Evolutionary conservation across 2,888 invertebrate species (phyloP).

Genomic region (Eupeodes luniger): DNA sequence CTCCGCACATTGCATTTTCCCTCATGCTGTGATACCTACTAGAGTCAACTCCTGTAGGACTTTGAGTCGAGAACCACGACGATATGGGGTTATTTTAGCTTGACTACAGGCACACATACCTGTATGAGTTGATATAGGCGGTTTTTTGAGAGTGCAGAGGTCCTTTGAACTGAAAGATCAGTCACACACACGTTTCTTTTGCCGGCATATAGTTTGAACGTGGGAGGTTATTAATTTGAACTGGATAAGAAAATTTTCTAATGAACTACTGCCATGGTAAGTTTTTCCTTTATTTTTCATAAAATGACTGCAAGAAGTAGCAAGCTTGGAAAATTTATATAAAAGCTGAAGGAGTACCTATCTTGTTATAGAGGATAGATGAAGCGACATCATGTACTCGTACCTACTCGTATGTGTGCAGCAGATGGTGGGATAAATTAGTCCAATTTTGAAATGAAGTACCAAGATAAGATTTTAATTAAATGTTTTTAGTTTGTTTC

Average conservation of each 20-base stretch:
- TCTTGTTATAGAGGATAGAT: constrained; percentile 40
- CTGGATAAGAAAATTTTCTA: constrained; percentile 70
- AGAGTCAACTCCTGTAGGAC: not conserved
- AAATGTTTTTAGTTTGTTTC: constrained; percentile 41
- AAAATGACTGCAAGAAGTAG: constrained; percentile 54
- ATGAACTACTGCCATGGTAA: constrained; percentile 63
- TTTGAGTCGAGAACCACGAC: not conserved
- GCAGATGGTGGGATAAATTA: constrained; percentile 47
- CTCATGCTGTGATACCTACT: constrained; percentile 1
- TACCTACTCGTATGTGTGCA: constrained; percentile 6
- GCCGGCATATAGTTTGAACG: constrained; percentile 25
- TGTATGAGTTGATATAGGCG: constrained; percentile 21
- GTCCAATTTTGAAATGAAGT: constrained; percentile 41
- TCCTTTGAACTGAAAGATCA: constrained; percentile 66
- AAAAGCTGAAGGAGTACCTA: constrained; percentile 44
- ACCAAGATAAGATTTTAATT: constrained; percentile 43
- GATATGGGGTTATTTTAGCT: constrained; percentile 30
- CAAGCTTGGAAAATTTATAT: constrained; percentile 45
- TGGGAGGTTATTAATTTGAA: constrained; percentile 71
- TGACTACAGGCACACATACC: constrained; percentile 27
- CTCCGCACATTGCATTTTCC: constrained; percentile 55
- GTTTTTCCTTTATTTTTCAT: constrained; percentile 24
- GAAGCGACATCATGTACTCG: not conserved
- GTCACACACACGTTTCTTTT: constrained; percentile 45
- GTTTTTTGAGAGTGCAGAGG: constrained; percentile 33